These are phyloP conservation scores for Hippocampus comes DNA, from an alignment of 2,113 vertebrate genomes.

Conservation along the genomic window DNA sequence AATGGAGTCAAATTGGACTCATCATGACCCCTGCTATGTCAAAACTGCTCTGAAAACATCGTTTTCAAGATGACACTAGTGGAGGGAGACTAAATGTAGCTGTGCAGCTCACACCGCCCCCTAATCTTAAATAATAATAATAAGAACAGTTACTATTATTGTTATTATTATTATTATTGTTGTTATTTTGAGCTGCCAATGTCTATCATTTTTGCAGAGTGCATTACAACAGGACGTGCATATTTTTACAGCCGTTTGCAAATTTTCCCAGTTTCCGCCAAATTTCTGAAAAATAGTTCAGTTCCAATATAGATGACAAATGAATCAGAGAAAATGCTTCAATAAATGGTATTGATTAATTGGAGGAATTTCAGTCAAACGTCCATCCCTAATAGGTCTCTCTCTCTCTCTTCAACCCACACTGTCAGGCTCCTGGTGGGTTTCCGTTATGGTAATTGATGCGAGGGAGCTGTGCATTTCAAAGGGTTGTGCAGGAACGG, in stretches of 20 bases:
- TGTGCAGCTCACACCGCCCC: too few relatives aligned
- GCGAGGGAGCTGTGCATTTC: conserved; percentile 71
- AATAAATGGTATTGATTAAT: not conserved
- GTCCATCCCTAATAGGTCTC: not conserved
- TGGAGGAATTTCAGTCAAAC: not conserved
- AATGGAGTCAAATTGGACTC: not conserved
- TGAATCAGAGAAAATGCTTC: not conserved
- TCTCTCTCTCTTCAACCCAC: not conserved
- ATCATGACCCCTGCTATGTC: not conserved
- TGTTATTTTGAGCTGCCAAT: too few relatives aligned
- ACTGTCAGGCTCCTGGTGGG: conserved; percentile 62
- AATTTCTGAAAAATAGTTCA: not conserved
- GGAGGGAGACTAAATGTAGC: too few relatives aligned
- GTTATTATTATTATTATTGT: too few relatives aligned
- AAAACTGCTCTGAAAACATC: not conserved
- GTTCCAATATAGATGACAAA: not conserved
- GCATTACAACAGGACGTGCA: too few relatives aligned
- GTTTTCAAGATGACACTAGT: too few relatives aligned
- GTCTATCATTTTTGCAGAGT: too few relatives aligned
- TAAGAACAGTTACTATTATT: too few relatives aligned
- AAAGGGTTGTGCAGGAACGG: conserved; percentile 76
- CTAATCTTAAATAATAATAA: too few relatives aligned
- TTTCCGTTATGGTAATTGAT: conserved; percentile 75
- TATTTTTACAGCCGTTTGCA: too few relatives aligned
- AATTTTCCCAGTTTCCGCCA: too few relatives aligned